Conservation (phyloP, 2,888 invertebrate species). For the Melinopterus prodromus region DNA sequence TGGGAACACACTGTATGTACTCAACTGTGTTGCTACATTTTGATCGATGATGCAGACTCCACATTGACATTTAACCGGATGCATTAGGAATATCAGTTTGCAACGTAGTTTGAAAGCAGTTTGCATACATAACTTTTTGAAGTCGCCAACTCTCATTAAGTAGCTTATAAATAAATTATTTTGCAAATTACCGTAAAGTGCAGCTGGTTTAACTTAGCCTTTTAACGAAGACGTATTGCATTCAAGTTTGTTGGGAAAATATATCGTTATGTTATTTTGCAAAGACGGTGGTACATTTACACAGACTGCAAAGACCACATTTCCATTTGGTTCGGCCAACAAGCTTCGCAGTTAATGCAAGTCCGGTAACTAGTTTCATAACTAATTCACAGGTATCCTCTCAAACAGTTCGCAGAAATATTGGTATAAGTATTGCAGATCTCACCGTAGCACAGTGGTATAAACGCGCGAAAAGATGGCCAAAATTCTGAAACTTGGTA, state of each 20-base stretch:
- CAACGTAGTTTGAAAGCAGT: background rate
- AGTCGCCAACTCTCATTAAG: background rate
- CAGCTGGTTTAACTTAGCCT: background rate
- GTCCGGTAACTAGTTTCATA: too few species aligned
- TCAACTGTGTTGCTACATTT: background rate
- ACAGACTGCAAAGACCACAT: too few species aligned
- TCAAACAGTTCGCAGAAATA: too few species aligned
- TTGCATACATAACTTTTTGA: background rate
- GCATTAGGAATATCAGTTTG: background rate
- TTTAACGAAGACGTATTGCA: background rate
- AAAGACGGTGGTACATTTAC: too few species aligned
- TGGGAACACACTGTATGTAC: too few species aligned
- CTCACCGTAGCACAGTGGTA: too few species aligned
- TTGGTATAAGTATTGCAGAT: too few species aligned
- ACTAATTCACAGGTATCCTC: too few species aligned
- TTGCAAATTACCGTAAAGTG: background rate
- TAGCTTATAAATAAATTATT: background rate
- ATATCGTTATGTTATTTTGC: background rate
- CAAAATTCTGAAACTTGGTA: too few species aligned
- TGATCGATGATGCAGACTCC: background rate
- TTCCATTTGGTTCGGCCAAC: too few species aligned
- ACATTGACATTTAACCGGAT: background rate
- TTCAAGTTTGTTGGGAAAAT: background rate
- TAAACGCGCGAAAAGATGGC: too few species aligned
- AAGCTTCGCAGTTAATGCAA: too few species aligned